Base-by-base conservation (phyloP, 1,140 invertebrate species). In the Pseudobourletiella spinata region DNA sequence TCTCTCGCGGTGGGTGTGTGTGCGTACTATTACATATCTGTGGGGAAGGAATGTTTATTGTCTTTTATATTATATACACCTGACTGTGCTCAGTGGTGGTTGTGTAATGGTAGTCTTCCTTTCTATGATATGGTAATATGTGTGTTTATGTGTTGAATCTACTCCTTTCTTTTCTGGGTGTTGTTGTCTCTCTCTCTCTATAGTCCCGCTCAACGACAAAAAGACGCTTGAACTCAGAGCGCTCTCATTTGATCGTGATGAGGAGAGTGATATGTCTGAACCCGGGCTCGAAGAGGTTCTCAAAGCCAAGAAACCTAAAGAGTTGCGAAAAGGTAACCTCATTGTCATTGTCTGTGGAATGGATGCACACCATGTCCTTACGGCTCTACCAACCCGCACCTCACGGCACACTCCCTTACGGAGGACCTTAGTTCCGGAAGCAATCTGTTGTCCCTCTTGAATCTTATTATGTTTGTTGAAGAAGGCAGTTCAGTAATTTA, bases 151-250 rank as follows among this genome's bases (percentile, higher is more conserved):
- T 54, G 11, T 4, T 48, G 28, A 48, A n/a, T n/a, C n/a, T n/a
- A 59, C 29, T 52, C 24, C 43, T 30, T 44, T 60, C 18, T 59
- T 46, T 50, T 44, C 18, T n/a, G n/a, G n/a, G n/a, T n/a, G 25
- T 32, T 63, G 58, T 57, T 65, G 24, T 67, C 60, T 59, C 57
- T 59, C 51, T 64, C 52, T 59, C 57, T 59, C 51, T 64, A 44
- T 79, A 84, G 83, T 85, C 77, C 82, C 83, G 70, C 80, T 84
- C 74, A 84, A 84, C 78, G 80, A 83, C 77, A 81, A 82, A 78
- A 78, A 82, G 73, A 82, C 81, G 67, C 75, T 82, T 73, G 77
- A 81, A 74, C 81, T 83, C 74, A 79, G 82, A 65, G 83, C 83
- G 64, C 77, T 84, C 72, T 82, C 81, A 72, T 80, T 80, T 70